Base-by-base conservation (phyloP, 2,888 invertebrate species). In the Linnaemya tessellans region DNA sequence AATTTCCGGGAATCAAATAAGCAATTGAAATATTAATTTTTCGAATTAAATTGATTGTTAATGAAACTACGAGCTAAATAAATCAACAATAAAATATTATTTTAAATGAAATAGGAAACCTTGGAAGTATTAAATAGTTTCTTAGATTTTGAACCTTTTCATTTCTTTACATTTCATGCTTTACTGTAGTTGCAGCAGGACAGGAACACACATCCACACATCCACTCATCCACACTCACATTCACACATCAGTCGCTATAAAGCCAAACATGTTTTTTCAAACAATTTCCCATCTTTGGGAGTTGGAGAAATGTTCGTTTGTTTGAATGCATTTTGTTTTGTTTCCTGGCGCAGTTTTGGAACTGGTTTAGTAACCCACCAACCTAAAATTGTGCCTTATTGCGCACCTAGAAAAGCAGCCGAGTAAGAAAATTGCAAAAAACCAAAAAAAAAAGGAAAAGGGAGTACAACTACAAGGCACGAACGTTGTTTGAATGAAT, bases 311-410 rank as follows among this genome's bases (percentile, higher is more conserved):
- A 43, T 67, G n/a, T 60, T 18, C 11, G 71, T 80, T 35, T 65
- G 22, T 22, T 51, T 71, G n/a, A 80, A 54, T 77, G 49, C 65
- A 25, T 64, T 78, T 58, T 64, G 13, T 46, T 30, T 80, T 74
- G 15, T 64, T 71, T 71, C 43, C 64, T 56, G 54, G 7, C 15
- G 64, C 60, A 58, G 25, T 70, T 64, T 75, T 38, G 65, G 75
- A n/a, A 60, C 82, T 82, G 85, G 85, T 80, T 85, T 82, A 85
- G 79, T 85, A 85, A 85, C 85, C 85, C 75, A 85, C 43, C 82
- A 82, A 82, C 81, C 85, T 75, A 85, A 75, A 85, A 75, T 30
- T 60, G 62, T 71, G 22, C 56, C 62, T 71, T 58, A 38, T 46
- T 43, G 22, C 58, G 73, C 78, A 81, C 38, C 78, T 49, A 43